phyloP scores from a whole-genome alignment of 2,888 invertebrate species.

The Beris chalybata region DNA sequence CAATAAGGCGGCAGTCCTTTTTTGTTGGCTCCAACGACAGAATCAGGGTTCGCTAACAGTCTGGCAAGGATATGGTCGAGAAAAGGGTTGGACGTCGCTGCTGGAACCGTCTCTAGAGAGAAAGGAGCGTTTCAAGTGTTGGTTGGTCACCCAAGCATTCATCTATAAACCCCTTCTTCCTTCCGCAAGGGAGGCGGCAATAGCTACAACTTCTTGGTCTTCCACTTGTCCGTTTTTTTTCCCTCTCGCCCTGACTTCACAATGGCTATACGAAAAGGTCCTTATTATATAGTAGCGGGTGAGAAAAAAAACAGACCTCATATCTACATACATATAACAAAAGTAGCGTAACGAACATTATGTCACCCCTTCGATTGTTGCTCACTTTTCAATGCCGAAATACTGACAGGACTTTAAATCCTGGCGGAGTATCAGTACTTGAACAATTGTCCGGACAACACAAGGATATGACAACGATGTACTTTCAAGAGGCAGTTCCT shows the following conservation, averaged over 20 bases:
- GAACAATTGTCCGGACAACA: too few species aligned
- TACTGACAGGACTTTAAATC: too few species aligned
- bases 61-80: conserved; percentile 1
- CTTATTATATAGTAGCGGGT: too few species aligned
- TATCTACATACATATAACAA: too few species aligned
- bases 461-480: too few species aligned
- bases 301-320: too few species aligned
- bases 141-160: conserved; percentile 37
- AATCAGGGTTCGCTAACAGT: conserved; percentile 1
- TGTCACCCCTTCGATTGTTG: too few species aligned
- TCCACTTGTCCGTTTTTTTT: conserved; percentile 34
- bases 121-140: conserved; percentile 34
- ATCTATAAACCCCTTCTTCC: conserved; percentile 37
- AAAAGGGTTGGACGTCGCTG: not conserved
- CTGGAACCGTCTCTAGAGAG: not conserved
- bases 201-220: not conserved
- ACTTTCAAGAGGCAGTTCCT: too few species aligned
- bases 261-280: too few species aligned
- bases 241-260: not conserved
- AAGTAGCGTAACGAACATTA: too few species aligned
- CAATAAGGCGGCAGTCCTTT: conserved; percentile 27
- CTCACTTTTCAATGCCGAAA: too few species aligned
- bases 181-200: not conserved
- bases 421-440: too few species aligned
- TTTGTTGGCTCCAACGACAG: conserved; percentile 6